Base-by-base conservation (phyloP, 2,113 vertebrate species). In the Ptychochromis oligacanthus region DNA sequence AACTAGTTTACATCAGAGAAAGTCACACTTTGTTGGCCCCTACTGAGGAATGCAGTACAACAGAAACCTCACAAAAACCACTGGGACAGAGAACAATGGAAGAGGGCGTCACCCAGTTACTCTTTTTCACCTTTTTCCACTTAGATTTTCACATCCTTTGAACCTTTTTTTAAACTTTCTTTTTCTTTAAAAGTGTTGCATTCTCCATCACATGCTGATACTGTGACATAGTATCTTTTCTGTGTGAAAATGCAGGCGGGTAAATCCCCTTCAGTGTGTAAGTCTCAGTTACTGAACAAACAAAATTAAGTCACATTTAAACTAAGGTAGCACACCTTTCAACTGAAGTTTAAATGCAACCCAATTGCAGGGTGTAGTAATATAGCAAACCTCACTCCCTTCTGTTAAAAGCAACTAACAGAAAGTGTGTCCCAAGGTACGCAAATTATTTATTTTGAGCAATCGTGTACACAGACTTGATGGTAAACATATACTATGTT, bases 181-280 rank as follows among this genome's bases (percentile, higher is more conserved):
- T 26, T 52, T 43, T 31, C 13, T 43, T 40, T 0, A 15, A 0
- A 36, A 40, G 2, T 2, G 1, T 78, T 75, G 46, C 4, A 5
- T 75, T 74, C 26, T 75, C 40, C 1, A 5, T 82, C 65, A 43
- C 3, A 0, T 12, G 40, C 28, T 70, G 24, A 52, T 28, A 18
- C 28, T 62, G 7, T 12, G 9, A 52, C 26, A 26, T 31, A 65
- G 85, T 49, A 5, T 22, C 22, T 70, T 26, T 58, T 7, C 40
- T 59, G 8, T 46, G 26, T 49, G 14, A 38, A 70, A 28, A 2
- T 2, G 34, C 40, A 11, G 78, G 52, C 0, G 52, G 57, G 62
- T 79, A 82, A 88, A 81, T 59, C 10, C 74, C 78, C 74, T 12
- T n/a, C 15, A 64, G 22, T 20, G 9, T 4, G 5, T 70, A 31